These are phyloP conservation scores for Anarsia innoxiella DNA, from an alignment of 2,888 invertebrate genomes.

Conservation along the genomic window DNA sequence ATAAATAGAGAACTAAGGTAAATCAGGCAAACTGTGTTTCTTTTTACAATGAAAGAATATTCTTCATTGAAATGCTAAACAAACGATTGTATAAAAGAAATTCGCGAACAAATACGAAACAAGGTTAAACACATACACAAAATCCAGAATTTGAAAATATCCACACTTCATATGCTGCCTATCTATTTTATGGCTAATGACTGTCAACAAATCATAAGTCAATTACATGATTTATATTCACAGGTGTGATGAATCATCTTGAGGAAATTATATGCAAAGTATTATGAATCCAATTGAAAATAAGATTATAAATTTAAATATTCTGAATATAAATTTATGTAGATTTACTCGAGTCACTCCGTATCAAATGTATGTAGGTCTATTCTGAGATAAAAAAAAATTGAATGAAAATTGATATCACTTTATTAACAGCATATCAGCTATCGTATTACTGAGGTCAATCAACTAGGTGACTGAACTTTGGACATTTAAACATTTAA, in stretches of 20 bases:
- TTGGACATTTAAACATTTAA: too few species aligned
- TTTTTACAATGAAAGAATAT: neutral
- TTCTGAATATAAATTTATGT: too few species aligned
- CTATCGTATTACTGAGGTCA: slow-evolving; percentile 6
- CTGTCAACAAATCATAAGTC: slow-evolving; percentile 17
- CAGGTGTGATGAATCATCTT: slow-evolving; percentile 24
- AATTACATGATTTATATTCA: slow-evolving; percentile 26
- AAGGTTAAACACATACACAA: too few species aligned
- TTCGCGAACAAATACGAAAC: too few species aligned
- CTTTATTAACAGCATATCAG: slow-evolving; percentile 1
- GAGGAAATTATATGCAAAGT: slow-evolving; percentile 6
- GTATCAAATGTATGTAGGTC: too few species aligned
- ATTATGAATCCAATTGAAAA: neutral
- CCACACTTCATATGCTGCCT: neutral
- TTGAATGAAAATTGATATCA: slow-evolving; percentile 5
- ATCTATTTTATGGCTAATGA: neutral
- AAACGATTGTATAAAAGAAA: too few species aligned
- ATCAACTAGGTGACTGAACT: too few species aligned
- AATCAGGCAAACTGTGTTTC: too few species aligned
- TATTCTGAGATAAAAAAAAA: neutral
- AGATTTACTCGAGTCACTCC: too few species aligned
- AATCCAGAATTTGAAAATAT: neutral
- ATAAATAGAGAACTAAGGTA: too few species aligned
- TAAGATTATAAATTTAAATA: too few species aligned
- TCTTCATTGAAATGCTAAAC: neutral